Base-by-base conservation (phyloP, 2,888 invertebrate genomes). In the Mesorhabditis spiculigera region DNA sequence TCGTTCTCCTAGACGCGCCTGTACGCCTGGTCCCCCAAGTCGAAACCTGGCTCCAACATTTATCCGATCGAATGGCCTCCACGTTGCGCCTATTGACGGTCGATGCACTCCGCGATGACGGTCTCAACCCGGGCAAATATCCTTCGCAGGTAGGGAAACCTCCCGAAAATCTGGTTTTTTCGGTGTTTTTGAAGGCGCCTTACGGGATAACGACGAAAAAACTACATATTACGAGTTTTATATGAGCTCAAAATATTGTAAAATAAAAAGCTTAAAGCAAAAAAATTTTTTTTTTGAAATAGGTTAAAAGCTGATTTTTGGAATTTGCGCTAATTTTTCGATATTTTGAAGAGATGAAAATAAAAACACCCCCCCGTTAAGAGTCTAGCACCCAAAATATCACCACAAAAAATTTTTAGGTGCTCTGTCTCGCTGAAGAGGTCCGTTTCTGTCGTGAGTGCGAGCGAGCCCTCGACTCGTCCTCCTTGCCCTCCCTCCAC, bases 371-470 rank as follows among this genome's bases (percentile, higher is more conserved):
- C n/a, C n/a, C n/a, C n/a, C n/a, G n/a, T n/a, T n/a, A n/a, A n/a
- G n/a, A n/a, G n/a, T n/a, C n/a, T n/a, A n/a, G n/a, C n/a, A n/a
- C n/a, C n/a, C n/a, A n/a, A n/a, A n/a, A n/a, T n/a, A n/a, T n/a
- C n/a, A n/a, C n/a, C n/a, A n/a, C n/a, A n/a, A n/a, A n/a, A n/a
- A n/a, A n/a, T n/a, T n/a, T n/a, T 71, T 43, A 89, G 90, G 91
- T 95, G 77, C 88, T 95, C 62, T 93, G 93, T 86, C 89, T 95
- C 65, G 91, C 92, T 4, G 93, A 94, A 83, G 91, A 91, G 82
- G 91, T 96, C 68, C 89, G 91, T 68, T 96, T 95, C 87, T 93
- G 94, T 2, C 90, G 91, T 75, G 91, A 91, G 85, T 91, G 92
- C 77, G 95, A 96, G 87, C 91, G 90, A 81, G 91, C 45, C 16